These are phyloP conservation scores for Rhinichthys osculus DNA, from an alignment of 2,797 vertebrate genomes.

Conservation along the genomic window DNA sequence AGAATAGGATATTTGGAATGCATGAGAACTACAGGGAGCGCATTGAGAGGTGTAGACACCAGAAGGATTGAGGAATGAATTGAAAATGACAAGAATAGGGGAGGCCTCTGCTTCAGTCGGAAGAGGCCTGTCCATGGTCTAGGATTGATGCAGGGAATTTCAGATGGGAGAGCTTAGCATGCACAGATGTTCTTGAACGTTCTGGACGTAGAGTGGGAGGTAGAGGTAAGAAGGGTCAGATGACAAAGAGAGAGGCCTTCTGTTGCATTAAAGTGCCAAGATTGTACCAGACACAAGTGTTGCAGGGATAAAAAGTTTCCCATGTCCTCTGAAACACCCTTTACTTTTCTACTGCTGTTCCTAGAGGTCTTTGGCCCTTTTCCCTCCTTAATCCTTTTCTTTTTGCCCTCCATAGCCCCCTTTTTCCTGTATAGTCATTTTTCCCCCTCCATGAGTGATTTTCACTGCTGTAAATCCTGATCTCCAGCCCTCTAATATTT, in stretches of 20 bases:
- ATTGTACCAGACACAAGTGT: constrained; percentile 58
- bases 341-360: constrained; percentile 20
- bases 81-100: constrained; percentile 32
- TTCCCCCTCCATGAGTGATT: constrained; percentile 8
- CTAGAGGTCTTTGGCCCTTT: constrained; percentile 20
- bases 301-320: constrained; percentile 66
- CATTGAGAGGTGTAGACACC: constrained; percentile 22
- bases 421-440: not conserved
- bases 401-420: not conserved
- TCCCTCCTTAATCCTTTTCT: not conserved
- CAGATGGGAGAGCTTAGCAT: not conserved
- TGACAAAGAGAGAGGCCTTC: constrained; percentile 53
- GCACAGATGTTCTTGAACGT: constrained; percentile 12
- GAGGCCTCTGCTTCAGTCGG: not conserved
- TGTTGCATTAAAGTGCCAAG: constrained; percentile 56
- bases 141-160: not conserved
- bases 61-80: constrained; percentile 44
- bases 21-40: constrained; percentile 49
- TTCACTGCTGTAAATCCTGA: constrained; percentile 15
- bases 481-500: constrained; percentile 5
- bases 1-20: constrained; percentile 42
- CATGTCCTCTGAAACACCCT: constrained; percentile 44
- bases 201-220: not conserved
- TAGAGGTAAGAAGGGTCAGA: constrained; percentile 58
- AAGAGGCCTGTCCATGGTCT: not conserved